These are phyloP conservation scores for Drosophila eugracilis DNA, from an alignment of 1,140 invertebrate species.

Conservation along the genomic window DNA sequence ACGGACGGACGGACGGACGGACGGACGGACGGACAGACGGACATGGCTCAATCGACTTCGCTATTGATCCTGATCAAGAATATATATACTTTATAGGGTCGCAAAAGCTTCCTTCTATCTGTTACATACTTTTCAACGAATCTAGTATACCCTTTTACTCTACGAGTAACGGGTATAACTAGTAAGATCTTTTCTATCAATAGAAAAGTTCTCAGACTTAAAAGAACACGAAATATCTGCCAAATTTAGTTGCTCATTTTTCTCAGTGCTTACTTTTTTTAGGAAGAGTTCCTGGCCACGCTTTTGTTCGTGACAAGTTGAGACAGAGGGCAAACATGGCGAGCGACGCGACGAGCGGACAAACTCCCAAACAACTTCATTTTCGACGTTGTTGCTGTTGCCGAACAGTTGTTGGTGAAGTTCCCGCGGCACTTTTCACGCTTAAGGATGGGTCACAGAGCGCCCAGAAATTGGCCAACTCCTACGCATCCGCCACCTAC, in stretches of 20 bases:
- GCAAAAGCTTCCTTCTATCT: too few relatives aligned
- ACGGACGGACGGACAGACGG: too few relatives aligned
- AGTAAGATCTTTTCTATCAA: too few relatives aligned
- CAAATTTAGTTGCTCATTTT: conserved; percentile 13
- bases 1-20: too few relatives aligned
- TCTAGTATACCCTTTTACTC: too few relatives aligned
- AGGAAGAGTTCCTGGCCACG: conserved; percentile 16
- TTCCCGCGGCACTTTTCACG: conserved; percentile 66
- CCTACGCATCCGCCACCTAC: conserved; percentile 16
- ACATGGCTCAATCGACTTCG: too few relatives aligned
- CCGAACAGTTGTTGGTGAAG: conserved; percentile 22
- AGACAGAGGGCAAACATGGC: conserved; percentile 70
- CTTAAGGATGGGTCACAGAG: conserved; percentile 29
- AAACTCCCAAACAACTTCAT: conserved; percentile 55
- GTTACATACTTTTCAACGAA: too few relatives aligned
- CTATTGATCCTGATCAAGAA: too few relatives aligned
- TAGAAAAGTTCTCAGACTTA: too few relatives aligned
- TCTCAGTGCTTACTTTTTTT: conserved; percentile 1
- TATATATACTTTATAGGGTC: too few relatives aligned
- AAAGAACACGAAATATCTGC: too few relatives aligned
- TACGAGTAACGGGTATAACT: too few relatives aligned
- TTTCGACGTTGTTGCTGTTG: conserved; percentile 25
- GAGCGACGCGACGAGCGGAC: conserved; percentile 21
- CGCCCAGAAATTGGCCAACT: conserved; percentile 34
- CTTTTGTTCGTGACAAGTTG: conserved; percentile 67